Percentiles rank a stretch among this genome's conserved stretches.
phyloP scores from a whole-genome alignment of 2,113 vertebrate genomes.

The Coturnix japonica region DNA sequence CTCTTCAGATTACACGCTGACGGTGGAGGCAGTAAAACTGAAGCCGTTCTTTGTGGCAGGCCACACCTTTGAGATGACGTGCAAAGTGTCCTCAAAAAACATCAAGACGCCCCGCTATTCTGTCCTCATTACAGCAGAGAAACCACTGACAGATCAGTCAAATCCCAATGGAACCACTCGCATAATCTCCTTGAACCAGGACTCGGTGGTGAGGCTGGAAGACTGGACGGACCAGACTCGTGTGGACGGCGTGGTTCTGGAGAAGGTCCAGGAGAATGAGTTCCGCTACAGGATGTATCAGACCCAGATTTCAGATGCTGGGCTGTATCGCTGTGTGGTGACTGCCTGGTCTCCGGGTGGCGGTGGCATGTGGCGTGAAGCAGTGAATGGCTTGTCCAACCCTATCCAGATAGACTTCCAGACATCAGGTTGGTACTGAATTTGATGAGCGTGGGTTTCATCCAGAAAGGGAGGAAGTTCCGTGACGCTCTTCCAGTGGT shows the following conservation, averaged over 20 bases:
- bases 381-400: slow-evolving; percentile 85
- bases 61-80: slow-evolving; percentile 96
- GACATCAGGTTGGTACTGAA: slow-evolving; percentile 83
- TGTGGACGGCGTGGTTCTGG: slow-evolving; percentile 86
- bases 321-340: slow-evolving; percentile 90
- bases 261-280: slow-evolving; percentile 87
- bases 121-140: slow-evolving; percentile 86
- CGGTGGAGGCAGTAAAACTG: slow-evolving; percentile 81
- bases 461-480: not conserved
- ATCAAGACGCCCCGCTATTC: slow-evolving; percentile 89
- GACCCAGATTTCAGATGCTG: slow-evolving; percentile 88
- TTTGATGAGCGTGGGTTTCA: not conserved
- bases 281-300: slow-evolving; percentile 91
- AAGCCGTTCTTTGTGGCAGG: slow-evolving; percentile 88
- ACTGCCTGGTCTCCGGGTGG: slow-evolving; percentile 89
- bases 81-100: slow-evolving; percentile 84
- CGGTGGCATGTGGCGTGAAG: slow-evolving; percentile 83
- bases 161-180: slow-evolving; percentile 74
- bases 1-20: slow-evolving; percentile 77
- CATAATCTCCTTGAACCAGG: slow-evolving; percentile 88
- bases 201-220: slow-evolving; percentile 86
- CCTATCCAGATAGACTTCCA: slow-evolving; percentile 89
- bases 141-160: slow-evolving; percentile 61
- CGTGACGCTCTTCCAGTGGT: accelerated
- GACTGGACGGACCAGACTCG: slow-evolving; percentile 84